phyloP scores from a whole-genome alignment of 2,113 vertebrate genomes.

The Chloropsis cyanopogon region DNA sequence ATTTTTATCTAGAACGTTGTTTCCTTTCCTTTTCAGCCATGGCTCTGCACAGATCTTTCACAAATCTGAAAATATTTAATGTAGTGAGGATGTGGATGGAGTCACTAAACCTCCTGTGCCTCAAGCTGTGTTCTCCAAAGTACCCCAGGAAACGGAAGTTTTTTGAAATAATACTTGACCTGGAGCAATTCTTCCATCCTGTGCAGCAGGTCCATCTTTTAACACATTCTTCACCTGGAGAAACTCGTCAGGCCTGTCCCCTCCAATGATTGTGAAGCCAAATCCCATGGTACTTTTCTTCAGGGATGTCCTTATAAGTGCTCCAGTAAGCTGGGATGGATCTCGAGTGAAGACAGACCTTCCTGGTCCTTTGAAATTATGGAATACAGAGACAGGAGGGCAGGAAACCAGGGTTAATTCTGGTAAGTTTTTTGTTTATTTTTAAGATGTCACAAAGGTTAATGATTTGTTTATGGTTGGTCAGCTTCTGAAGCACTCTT shows the following conservation, averaged over 20 bases:
- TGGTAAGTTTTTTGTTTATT: background rate
- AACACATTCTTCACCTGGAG: slow-evolving; percentile 97
- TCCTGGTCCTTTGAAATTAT: slow-evolving; percentile 52
- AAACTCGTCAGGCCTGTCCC: slow-evolving; percentile 95
- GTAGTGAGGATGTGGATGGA: background rate
- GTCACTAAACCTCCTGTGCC: background rate
- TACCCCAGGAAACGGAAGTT: background rate
- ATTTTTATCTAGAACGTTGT: background rate
- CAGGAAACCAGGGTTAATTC: background rate
- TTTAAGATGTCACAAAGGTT: background rate
- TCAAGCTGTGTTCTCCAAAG: background rate
- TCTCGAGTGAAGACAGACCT: slow-evolving; percentile 87
- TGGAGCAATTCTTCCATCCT: slow-evolving; percentile 92
- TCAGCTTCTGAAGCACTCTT: background rate
- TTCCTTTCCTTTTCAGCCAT: background rate
- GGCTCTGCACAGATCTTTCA: background rate
- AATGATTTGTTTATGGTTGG: background rate
- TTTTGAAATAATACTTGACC: slow-evolving; percentile 68
- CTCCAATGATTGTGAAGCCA: slow-evolving; percentile 98
- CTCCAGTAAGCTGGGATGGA: slow-evolving; percentile 88
- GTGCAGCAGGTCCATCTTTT: slow-evolving; percentile 90
- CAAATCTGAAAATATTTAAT: background rate
- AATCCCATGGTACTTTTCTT: slow-evolving; percentile 94
- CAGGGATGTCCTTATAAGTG: slow-evolving; percentile 83
- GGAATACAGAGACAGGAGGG: background rate